A percentile compares a stretch with the other conserved stretches of the same genome.
Evolutionary conservation across 2,888 invertebrate species (phyloP).

Genomic region (Scelioninae gen. 1): DNA sequence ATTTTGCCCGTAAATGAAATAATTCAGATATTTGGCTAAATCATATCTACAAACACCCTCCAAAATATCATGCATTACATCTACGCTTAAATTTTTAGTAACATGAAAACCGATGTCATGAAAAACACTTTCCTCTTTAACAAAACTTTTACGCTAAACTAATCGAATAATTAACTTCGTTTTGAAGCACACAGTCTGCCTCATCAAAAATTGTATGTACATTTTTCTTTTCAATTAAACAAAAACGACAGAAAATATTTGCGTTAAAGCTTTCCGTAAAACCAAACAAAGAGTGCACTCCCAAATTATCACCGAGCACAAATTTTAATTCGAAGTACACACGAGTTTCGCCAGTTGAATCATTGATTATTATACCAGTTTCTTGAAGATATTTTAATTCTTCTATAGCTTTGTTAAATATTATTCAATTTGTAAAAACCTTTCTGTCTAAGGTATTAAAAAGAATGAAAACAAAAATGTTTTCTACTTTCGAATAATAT

Average conservation of each 20-base stretch:
- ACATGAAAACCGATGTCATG: slow-evolving; percentile 16
- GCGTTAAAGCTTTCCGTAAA: slow-evolving; percentile 5
- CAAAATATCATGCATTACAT: slow-evolving; percentile 19
- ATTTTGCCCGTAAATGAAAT: slow-evolving; percentile 64
- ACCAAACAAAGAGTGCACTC: slow-evolving; percentile 22
- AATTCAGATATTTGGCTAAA: slow-evolving; percentile 60
- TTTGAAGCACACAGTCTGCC: not conserved
- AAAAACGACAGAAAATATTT: slow-evolving; percentile 17
- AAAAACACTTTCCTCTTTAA: slow-evolving; percentile 16
- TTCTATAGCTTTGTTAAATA: slow-evolving; percentile 24
- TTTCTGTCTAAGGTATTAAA: slow-evolving; percentile 24
- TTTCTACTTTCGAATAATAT: slow-evolving; percentile 6
- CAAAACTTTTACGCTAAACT: no score
- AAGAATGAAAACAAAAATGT: not conserved
- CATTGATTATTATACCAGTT: slow-evolving; percentile 21
- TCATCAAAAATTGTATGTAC: not conserved
- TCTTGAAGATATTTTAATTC: slow-evolving; percentile 8
- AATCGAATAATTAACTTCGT: slow-evolving; percentile 7
- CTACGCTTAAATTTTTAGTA: slow-evolving; percentile 8
- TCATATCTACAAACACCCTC: slow-evolving; percentile 69
- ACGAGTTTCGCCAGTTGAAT: not conserved
- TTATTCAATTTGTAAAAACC: slow-evolving; percentile 2
- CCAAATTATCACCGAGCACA: slow-evolving; percentile 28
- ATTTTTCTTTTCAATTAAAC: slow-evolving; percentile 3
- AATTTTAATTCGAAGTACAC: slow-evolving; percentile 30